Conservation (phyloP, 2,888 invertebrate species). For the Nycteola revayana region DNA sequence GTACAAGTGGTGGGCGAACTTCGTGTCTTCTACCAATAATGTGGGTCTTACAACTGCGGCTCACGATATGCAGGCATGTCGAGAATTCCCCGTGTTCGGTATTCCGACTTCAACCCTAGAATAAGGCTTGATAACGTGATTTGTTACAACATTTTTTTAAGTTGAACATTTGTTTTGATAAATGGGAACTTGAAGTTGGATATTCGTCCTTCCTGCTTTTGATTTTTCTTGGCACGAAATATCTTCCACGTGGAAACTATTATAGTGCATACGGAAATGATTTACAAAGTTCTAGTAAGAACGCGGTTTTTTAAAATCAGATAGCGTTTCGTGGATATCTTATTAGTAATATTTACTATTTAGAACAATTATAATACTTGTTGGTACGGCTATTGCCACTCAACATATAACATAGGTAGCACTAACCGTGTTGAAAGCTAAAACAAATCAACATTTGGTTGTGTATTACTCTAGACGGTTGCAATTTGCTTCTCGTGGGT, state of each 20-base stretch:
- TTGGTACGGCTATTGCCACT: too few relatives aligned
- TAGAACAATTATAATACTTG: too few relatives aligned
- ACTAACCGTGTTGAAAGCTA: constrained; percentile 69
- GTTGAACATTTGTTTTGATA: constrained; percentile 41
- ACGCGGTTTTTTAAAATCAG: too few relatives aligned
- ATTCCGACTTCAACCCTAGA: constrained; percentile 25
- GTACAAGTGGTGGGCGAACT: constrained; percentile 42
- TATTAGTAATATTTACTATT: too few relatives aligned
- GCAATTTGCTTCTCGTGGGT: constrained; percentile 78
- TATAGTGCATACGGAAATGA: too few relatives aligned
- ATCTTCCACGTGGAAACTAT: too few relatives aligned
- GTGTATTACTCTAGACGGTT: constrained; percentile 72
- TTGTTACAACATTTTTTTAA: constrained; percentile 22
- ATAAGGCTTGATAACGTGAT: constrained; percentile 27
- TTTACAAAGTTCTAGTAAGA: too few relatives aligned
- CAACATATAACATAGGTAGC: too few relatives aligned
- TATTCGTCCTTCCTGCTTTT: constrained; percentile 12
- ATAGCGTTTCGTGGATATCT: too few relatives aligned
- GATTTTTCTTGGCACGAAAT: constrained; percentile 13
- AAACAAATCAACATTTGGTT: constrained; percentile 77
- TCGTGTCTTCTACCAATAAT: constrained; percentile 67
- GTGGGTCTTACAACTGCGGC: constrained; percentile 57
- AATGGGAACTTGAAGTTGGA: constrained; percentile 9
- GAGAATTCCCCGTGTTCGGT: constrained; percentile 43
- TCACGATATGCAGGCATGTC: constrained; percentile 62